A percentile compares a stretch with the other conserved stretches of the same genome.
These are phyloP conservation scores for Stenurella melanura DNA, from an alignment of 2,888 invertebrate species.

Conservation along the genomic window DNA sequence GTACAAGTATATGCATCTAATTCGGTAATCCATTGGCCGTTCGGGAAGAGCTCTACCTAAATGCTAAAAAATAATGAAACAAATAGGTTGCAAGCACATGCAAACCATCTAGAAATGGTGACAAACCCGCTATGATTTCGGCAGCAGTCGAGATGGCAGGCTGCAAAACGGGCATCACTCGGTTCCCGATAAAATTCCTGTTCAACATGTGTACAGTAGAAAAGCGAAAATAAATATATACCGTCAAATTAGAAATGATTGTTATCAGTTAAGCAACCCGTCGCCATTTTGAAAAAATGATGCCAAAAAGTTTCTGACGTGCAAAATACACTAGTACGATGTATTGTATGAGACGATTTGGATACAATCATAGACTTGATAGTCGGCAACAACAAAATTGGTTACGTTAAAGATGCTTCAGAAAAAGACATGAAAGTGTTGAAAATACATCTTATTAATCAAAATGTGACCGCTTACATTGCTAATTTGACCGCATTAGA, in stretches of 20 bases:
- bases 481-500: no score
- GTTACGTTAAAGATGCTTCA: no score
- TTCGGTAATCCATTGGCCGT: conserved; percentile 5
- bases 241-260: not conserved
- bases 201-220: conserved; percentile 32
- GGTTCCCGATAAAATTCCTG: conserved; percentile 71
- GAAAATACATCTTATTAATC: no score
- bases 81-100: conserved; percentile 56
- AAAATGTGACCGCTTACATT: no score
- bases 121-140: conserved; percentile 70
- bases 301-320: not conserved
- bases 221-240: not conserved
- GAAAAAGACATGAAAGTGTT: no score
- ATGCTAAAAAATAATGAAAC: conserved; percentile 36
- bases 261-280: not conserved
- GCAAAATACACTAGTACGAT: no score
- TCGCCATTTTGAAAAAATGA: not conserved
- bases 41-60: conserved; percentile 33
- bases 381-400: no score
- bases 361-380: no score
- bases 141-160: conserved; percentile 69
- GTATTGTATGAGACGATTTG: no score
- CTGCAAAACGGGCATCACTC: conserved; percentile 71
- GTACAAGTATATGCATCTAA: conserved; percentile 13
- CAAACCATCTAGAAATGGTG: conserved; percentile 52